These are phyloP conservation scores for Larimichthys polyactis DNA, from an alignment of 2,113 vertebrate genomes.

Conservation along the genomic window DNA sequence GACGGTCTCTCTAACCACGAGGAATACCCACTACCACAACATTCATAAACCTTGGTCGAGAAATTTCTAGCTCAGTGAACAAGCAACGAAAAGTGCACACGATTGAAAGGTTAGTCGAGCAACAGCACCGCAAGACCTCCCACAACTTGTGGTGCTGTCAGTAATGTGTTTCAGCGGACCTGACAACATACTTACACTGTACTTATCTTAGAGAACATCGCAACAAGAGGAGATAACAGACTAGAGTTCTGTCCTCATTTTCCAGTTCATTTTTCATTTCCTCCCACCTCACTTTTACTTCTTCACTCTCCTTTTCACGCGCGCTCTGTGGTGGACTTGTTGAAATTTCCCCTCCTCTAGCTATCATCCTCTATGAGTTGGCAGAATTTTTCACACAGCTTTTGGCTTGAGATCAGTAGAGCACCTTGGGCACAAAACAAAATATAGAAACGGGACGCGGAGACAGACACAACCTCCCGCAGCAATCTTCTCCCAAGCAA, in stretches of 20 bases:
- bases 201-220: conserved; percentile 71
- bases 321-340: conserved; percentile 58
- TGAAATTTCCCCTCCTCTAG: conserved; percentile 69
- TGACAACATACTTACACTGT: conserved; percentile 67
- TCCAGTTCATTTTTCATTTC: conserved; percentile 70
- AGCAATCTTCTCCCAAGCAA: conserved; percentile 79
- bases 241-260: conserved; percentile 70
- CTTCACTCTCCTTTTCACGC: conserved; percentile 45
- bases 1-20: conserved; percentile 37
- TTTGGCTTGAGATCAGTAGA: conserved; percentile 76
- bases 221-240: conserved; percentile 69
- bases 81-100: conserved; percentile 36
- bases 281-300: conserved; percentile 11
- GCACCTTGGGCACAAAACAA: conserved; percentile 76
- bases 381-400: conserved; percentile 76
- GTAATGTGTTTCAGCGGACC: conserved; percentile 62
- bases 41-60: conserved; percentile 50
- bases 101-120: conserved; percentile 57
- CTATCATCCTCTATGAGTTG: conserved; percentile 75
- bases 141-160: conserved; percentile 37
- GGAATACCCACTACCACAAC: conserved; percentile 12
- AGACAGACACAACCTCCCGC: conserved; percentile 76
- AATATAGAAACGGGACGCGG: conserved; percentile 70
- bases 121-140: conserved; percentile 24
- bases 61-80: conserved; percentile 57